Evolutionary conservation across 2,888 invertebrate genomes (phyloP).

Genomic region (Belgica antarctica): DNA sequence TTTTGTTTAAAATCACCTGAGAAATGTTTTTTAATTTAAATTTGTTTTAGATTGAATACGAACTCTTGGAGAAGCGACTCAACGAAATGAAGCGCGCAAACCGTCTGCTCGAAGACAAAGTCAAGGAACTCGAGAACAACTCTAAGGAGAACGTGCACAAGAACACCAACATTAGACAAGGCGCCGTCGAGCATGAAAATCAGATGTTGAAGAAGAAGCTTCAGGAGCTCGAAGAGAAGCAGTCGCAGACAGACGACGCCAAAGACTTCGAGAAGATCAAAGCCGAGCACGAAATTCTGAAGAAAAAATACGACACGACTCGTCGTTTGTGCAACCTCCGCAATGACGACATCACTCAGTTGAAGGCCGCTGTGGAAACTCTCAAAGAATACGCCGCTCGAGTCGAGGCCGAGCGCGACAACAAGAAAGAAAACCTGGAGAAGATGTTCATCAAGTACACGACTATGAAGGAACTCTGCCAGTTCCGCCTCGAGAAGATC

Average conservation of each 20-base stretch:
- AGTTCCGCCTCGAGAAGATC: slow-evolving; percentile 13
- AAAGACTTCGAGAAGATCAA: neutral
- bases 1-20: neutral
- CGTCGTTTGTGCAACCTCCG: slow-evolving; percentile 18
- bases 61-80: neutral
- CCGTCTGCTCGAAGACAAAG: neutral
- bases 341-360: neutral
- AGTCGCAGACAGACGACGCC: neutral
- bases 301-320: slow-evolving; percentile 25
- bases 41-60: neutral
- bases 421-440: neutral
- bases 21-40: neutral
- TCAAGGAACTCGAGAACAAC: neutral
- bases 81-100: neutral
- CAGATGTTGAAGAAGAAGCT: neutral
- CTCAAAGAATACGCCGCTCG: neutral
- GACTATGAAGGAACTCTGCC: slow-evolving; percentile 7
- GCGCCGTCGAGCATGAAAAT: neutral
- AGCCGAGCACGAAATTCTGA: neutral
- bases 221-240: slow-evolving; percentile 9
- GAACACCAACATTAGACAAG: neutral
- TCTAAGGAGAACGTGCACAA: neutral
- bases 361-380: neutral
- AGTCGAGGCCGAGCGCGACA: neutral
- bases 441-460: neutral